These are phyloP conservation scores for Vulpes vulpes DNA, from an alignment of 2,113 vertebrate species.

Conservation along the genomic window DNA sequence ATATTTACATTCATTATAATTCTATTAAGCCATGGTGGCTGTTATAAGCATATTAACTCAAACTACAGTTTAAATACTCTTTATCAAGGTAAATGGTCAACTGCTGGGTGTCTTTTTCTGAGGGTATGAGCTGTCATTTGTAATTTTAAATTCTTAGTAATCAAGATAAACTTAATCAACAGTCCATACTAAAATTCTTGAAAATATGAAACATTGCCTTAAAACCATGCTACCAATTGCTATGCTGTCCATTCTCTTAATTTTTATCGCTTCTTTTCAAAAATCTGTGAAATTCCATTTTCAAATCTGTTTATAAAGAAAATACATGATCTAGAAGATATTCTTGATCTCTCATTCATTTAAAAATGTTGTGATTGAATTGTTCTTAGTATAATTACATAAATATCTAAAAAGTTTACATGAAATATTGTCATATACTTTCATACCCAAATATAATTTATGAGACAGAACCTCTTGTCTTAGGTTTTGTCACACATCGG, in stretches of 20 bases:
- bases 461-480: not conserved
- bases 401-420: not conserved
- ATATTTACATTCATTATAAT: slow-evolving; percentile 44
- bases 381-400: not conserved
- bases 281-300: slow-evolving; percentile 87
- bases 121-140: slow-evolving; percentile 63
- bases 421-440: not conserved
- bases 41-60: slow-evolving; percentile 77
- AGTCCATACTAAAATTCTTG: slow-evolving; percentile 65
- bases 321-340: slow-evolving; percentile 79
- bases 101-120: slow-evolving; percentile 59
- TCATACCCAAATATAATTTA: not conserved
- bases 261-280: slow-evolving; percentile 75
- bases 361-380: not conserved
- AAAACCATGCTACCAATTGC: slow-evolving; percentile 63
- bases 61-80: slow-evolving; percentile 78
- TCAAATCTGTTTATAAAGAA: slow-evolving; percentile 85
- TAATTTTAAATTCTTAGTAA: slow-evolving; percentile 51
- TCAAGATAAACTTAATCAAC: not conserved
- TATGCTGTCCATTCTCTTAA: slow-evolving; percentile 67
- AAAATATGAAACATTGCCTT: slow-evolving; percentile 43
- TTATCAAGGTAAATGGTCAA: slow-evolving; percentile 77
- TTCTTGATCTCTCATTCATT: not conserved
- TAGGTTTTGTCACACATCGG: not conserved
- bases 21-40: slow-evolving; percentile 73